Evolutionary conservation across 2,888 invertebrate species (phyloP).

Genomic region (Pseudeuparius sepicola): DNA sequence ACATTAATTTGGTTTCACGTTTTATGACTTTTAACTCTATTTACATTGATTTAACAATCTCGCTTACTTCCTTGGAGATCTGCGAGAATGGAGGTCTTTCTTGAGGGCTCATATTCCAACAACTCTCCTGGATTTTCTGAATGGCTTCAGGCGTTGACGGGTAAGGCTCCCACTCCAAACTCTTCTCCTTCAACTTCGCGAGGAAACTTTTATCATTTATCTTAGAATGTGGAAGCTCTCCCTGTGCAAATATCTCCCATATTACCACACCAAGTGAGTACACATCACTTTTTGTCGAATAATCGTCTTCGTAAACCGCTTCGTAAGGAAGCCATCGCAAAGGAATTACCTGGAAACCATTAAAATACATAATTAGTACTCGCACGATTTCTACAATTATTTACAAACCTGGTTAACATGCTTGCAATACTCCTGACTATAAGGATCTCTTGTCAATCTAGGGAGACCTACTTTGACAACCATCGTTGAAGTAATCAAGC

Average conservation of each 20-base stretch:
- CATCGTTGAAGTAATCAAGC: slow-evolving; percentile 73
- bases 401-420: slow-evolving; percentile 60
- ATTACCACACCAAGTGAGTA: slow-evolving; percentile 83
- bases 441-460: slow-evolving; percentile 72
- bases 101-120: slow-evolving; percentile 55
- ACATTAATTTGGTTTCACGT: too few relatives aligned
- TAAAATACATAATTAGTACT: too few relatives aligned
- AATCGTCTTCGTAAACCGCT: slow-evolving; percentile 82
- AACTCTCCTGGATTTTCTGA: slow-evolving; percentile 45
- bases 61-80: slow-evolving; percentile 43
- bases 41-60: slow-evolving; percentile 40
- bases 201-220: slow-evolving; percentile 67
- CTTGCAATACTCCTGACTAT: slow-evolving; percentile 82
- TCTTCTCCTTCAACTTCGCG: slow-evolving; percentile 50
- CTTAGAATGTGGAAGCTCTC: slow-evolving; percentile 65
- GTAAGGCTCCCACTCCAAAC: slow-evolving; percentile 59
- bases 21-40: too few relatives aligned
- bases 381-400: too few relatives aligned
- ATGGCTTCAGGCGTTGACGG: slow-evolving; percentile 52
- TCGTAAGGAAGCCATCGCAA: slow-evolving; percentile 86
- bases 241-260: slow-evolving; percentile 82
- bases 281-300: slow-evolving; percentile 86
- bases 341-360: slow-evolving; percentile 68
- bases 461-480: slow-evolving; percentile 76
- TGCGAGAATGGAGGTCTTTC: slow-evolving; percentile 59